A percentile compares a stretch with the other conserved stretches of the same genome.
Evolutionary conservation across 2,888 invertebrate genomes (phyloP).

Genomic region (Eudasyphora cyanicolor): DNA sequence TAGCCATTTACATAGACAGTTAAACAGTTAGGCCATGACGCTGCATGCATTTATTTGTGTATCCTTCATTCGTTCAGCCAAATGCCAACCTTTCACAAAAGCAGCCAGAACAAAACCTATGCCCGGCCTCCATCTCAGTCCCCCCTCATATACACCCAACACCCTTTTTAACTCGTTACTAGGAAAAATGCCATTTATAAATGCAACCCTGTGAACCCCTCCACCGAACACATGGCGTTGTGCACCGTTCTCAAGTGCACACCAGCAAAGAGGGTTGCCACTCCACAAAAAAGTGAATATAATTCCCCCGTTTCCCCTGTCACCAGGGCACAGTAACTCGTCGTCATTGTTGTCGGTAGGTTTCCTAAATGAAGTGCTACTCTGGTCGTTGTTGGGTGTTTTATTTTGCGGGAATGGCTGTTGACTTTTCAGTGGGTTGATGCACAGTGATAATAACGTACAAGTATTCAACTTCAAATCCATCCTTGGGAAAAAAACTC

Average conservation of each 20-base stretch:
- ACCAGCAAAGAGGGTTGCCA: not conserved
- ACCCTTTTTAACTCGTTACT: no score
- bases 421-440: not conserved
- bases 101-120: not conserved
- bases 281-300: not conserved
- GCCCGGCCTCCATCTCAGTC: not conserved
- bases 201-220: conserved; percentile 7
- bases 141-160: not conserved
- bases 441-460: no score
- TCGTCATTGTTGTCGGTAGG: not conserved
- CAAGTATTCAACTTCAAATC: no score
- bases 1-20: conserved; percentile 61
- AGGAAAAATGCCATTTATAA: not conserved
- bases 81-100: conserved; percentile 43
- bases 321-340: not conserved
- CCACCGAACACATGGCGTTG: not conserved
- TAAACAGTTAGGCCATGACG: conserved; percentile 57
- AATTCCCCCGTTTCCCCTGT: not conserved
- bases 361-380: conserved; percentile 14
- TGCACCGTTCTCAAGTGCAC: not conserved
- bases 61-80: conserved; percentile 7
- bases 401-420: not conserved
- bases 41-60: conserved; percentile 15
- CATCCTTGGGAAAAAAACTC: no score
- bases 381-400: conserved; percentile 23